These are phyloP conservation scores for Heliconius ethilla DNA, from an alignment of 2,888 invertebrate genomes.

Conservation along the genomic window DNA sequence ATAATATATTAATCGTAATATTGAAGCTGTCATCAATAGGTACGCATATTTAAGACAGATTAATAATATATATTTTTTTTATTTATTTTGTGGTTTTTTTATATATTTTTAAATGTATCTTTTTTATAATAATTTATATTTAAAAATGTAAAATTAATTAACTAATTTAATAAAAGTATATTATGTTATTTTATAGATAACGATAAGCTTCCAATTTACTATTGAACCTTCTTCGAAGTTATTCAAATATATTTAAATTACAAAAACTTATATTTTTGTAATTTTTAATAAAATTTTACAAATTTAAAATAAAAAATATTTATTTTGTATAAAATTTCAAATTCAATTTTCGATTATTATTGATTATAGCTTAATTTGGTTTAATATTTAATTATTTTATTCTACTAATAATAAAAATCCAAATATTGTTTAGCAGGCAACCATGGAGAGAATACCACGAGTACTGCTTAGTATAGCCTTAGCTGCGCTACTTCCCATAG, in stretches of 20 bases:
- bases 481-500: slow-evolving; percentile 72
- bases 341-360: no score
- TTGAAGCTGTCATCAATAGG: background rate
- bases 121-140: no score
- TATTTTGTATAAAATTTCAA: background rate
- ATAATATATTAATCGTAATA: slow-evolving; percentile 7
- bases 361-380: no score
- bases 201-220: background rate
- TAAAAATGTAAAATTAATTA: no score
- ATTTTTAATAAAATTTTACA: background rate
- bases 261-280: background rate
- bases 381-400: background rate
- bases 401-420: background rate
- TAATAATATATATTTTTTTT: no score
- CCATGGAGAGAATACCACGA: slow-evolving; percentile 75
- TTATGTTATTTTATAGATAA: background rate
- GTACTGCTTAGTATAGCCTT: slow-evolving; percentile 75
- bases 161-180: no score
- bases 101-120: no score
- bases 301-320: background rate
- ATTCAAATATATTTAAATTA: background rate
- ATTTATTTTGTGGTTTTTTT: no score
- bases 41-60: background rate
- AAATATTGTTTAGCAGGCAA: slow-evolving; percentile 38
- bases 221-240: background rate